Conservation (phyloP, 1,140 invertebrate genomes). For the Harpegnathos saltator region DNA sequence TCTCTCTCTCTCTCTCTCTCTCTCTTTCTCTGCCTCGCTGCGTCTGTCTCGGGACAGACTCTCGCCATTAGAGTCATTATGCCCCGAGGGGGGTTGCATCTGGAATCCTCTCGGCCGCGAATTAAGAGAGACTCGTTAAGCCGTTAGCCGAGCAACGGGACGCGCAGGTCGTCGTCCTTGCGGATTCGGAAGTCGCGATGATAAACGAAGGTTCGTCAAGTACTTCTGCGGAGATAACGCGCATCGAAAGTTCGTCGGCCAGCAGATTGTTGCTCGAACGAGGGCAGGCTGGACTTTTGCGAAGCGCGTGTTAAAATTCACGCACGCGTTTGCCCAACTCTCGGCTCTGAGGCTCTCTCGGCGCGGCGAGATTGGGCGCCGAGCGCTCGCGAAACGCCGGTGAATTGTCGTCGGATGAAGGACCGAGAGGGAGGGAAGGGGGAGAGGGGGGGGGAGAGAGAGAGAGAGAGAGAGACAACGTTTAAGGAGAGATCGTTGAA, state of each 20-base stretch:
- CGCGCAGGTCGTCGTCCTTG: slow-evolving; percentile 61
- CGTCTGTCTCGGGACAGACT: slow-evolving; percentile 8
- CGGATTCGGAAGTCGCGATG: slow-evolving; percentile 14
- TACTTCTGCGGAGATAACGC: background rate
- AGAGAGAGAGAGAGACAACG: slow-evolving; percentile 5
- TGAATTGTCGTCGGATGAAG: slow-evolving; percentile 65
- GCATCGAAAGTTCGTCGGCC: background rate
- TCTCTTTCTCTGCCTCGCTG: slow-evolving; percentile 29
- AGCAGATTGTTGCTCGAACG: background rate
- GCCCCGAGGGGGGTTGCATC: slow-evolving; percentile 19
- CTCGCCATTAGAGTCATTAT: slow-evolving; percentile 38
- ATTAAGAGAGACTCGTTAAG: slow-evolving; percentile 55
- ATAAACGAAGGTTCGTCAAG: background rate
- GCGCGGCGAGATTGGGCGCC: too few relatives aligned
- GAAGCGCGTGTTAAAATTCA: background rate
- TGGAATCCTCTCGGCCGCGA: slow-evolving; percentile 40
- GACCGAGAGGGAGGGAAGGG: background rate
- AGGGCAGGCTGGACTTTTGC: background rate
- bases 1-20: slow-evolving; percentile 53
- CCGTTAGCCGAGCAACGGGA: slow-evolving; percentile 38
- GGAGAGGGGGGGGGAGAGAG: slow-evolving; percentile 56
- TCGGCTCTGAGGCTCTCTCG: background rate
- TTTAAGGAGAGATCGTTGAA: slow-evolving; percentile 76
- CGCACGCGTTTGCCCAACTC: background rate
- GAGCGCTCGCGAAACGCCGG: slow-evolving; percentile 30